Percentiles rank a stretch among this genome's conserved stretches.
These are phyloP conservation scores for Dryobota labecula DNA, from an alignment of 2,888 invertebrate genomes.

Conservation along the genomic window DNA sequence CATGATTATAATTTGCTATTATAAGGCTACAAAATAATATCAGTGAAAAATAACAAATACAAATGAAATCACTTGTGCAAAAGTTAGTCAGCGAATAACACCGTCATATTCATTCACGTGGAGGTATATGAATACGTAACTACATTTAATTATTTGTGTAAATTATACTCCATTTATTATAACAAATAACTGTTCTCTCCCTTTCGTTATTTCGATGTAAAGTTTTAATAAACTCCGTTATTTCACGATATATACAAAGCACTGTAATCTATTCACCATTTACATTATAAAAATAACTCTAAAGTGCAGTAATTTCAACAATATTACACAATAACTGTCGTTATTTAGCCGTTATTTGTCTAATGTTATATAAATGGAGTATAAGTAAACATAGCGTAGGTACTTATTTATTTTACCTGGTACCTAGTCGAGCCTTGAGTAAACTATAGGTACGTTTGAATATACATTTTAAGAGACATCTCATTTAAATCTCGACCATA, in stretches of 20 bases:
- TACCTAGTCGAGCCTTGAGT: background rate
- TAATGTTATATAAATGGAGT: too few species aligned
- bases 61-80: conserved; percentile 2
- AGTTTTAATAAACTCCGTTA: too few species aligned
- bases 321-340: too few species aligned
- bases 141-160: background rate
- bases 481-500: background rate
- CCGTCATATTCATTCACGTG: background rate
- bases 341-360: too few species aligned
- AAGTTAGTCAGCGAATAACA: conserved; percentile 4
- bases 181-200: too few species aligned
- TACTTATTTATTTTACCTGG: background rate
- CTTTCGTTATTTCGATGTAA: too few species aligned
- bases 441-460: background rate
- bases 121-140: background rate
- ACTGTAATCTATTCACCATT: too few species aligned
- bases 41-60: background rate
- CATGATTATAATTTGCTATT: background rate
- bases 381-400: background rate
- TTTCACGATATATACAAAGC: too few species aligned
- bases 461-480: background rate
- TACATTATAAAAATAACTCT: too few species aligned
- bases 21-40: background rate
- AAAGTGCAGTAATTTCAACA: too few species aligned
- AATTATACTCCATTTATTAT: too few species aligned